Base-by-base conservation (phyloP, 2,888 invertebrate genomes). In the Ryuthela nishihirai region DNA sequence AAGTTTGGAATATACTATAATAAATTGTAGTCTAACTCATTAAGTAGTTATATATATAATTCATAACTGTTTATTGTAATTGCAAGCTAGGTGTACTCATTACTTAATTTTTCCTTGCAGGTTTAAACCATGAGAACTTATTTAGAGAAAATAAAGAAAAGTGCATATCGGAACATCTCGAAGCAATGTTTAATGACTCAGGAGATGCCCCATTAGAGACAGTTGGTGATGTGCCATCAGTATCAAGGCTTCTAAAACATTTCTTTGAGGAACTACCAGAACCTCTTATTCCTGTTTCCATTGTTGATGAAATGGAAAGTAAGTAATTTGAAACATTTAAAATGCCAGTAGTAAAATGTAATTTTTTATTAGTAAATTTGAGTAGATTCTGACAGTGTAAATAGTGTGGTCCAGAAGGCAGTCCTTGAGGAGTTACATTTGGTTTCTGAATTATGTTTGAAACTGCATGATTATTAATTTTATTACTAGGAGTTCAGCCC, bases 221-320 rank as follows among this genome's bases (percentile, higher is more conserved):
- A 26, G 72, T 72, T 35, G 76, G 73, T 15, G 80, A 80, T 65
- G 73, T 79, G 32, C 76, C 79, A 58, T 79, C 80, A 4, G 78
- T 80, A 12, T 81, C 80, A 2, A 77, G 78, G 2, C 70, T 81
- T 36, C 76, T 82, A 29, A 77, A 80, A 54, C 74, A 79, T 54
- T 81, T 80, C 69, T 73, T 81, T 36, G 73, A 80, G 64, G 81
- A 81, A 67, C 70, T 81, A 47, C 78, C 78, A 9, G 74, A 76
- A 61, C 75, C 78, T 23, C 73, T 80, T 36, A 76, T 81, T 47
- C 77, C 80, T 20, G 70, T 70, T 40, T 52, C 67, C 17, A 67
- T 72, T n/a, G 25, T 58, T 4, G 42, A 34, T 38, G 56, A 50
- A 17, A 58, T 58, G 50, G 52, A 58, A 39, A 50, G 56, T 52